Evolutionary conservation across 2,113 vertebrate genomes (phyloP).

Genomic region (Orcinus orca): DNA sequence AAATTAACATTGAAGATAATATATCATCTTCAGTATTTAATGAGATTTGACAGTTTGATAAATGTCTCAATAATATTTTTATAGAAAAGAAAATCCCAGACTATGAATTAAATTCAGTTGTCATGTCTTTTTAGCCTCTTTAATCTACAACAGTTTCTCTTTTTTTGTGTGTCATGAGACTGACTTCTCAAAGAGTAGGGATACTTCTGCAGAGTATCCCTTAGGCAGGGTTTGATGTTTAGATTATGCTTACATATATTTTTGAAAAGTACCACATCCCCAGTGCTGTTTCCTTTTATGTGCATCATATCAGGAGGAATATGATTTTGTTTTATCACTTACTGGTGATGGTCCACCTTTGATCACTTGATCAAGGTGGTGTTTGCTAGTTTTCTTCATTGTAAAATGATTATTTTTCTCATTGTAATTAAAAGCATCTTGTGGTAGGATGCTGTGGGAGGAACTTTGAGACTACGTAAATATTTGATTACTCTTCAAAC

Average conservation of each 20-base stretch:
- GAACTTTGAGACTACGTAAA: neutral
- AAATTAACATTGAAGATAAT: neutral
- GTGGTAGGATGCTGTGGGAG: neutral
- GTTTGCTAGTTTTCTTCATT: neutral
- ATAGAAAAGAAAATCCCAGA: neutral
- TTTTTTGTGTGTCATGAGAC: neutral
- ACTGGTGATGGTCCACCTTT: neutral
- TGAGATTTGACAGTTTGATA: neutral
- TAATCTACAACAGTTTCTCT: neutral
- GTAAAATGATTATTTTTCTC: neutral
- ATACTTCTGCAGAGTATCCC: neutral
- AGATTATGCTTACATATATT: neutral
- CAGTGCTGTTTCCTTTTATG: neutral
- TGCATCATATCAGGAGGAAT: neutral
- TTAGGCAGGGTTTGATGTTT: neutral
- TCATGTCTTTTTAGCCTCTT: neutral
- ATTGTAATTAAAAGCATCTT: neutral
- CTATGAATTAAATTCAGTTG: neutral
- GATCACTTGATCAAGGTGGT: neutral
- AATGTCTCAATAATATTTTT: neutral
- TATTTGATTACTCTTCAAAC: neutral
- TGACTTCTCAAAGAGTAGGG: neutral
- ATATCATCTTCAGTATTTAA: neutral
- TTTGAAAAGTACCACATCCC: neutral
- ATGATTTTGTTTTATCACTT: neutral